phyloP scores from a whole-genome alignment of 2,113 vertebrate genomes.

The Cairina moschata region DNA sequence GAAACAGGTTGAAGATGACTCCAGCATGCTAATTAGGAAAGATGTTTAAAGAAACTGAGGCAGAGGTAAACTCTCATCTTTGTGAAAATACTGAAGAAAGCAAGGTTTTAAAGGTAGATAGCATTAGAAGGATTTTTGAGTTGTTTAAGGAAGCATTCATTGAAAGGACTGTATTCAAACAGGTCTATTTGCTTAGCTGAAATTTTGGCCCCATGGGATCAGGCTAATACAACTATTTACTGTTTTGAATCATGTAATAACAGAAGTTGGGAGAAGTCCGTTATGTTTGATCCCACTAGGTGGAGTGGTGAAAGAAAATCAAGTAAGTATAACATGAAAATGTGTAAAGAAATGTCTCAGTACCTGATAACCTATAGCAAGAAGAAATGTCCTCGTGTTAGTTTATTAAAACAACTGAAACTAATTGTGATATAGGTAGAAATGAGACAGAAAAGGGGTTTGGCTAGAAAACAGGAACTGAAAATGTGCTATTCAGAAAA shows the following conservation, averaged over 20 bases:
- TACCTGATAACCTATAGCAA: background rate
- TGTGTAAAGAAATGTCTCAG: background rate
- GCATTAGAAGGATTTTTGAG: background rate
- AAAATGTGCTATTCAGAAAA: background rate
- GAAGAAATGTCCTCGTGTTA: background rate
- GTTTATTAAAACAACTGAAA: background rate
- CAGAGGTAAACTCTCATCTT: background rate
- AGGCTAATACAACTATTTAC: background rate
- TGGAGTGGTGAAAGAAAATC: background rate
- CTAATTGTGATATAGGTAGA: background rate
- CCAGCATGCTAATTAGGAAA: background rate
- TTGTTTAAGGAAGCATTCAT: background rate
- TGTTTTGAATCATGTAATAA: background rate
- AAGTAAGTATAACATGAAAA: background rate
- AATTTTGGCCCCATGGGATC: background rate
- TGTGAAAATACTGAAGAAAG: background rate
- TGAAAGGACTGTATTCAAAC: background rate
- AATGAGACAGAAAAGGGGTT: background rate
- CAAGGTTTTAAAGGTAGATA: background rate
- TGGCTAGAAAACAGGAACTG: background rate
- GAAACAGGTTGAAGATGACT: background rate
- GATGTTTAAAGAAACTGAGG: background rate
- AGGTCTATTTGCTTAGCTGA: background rate
- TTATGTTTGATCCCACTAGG: background rate
- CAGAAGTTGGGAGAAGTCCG: background rate